Base-by-base conservation (phyloP, 2,113 vertebrate species). In the cattle (Bos taurus) region DNA sequence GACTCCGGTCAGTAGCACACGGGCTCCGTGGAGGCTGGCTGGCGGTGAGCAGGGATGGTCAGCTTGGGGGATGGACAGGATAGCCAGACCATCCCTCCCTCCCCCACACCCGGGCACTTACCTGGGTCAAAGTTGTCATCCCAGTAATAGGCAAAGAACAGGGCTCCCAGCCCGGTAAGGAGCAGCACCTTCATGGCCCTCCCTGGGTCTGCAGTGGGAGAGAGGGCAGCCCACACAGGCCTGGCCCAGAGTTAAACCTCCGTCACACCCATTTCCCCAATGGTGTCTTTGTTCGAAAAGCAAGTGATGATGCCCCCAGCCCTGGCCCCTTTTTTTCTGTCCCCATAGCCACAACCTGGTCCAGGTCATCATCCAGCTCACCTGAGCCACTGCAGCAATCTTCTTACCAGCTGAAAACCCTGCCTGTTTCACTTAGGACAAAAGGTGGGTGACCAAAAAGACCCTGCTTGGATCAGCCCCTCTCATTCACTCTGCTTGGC, bases 1-100 rank as follows among this genome's bases (percentile, higher is more conserved):
- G 97, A 99, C 99, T 50, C 99, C 99, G 0, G 99, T 99, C 98
- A 99, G 98, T 43, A 99, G 97, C 5, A 99, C 99, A 0, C 98
- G 98, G 81, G 99, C 98, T 15, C 99, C 99, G 86, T 97, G 98
- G 89, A 99, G 98, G 54, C 98, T 98, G 56, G 99, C 99, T 99
- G 97, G 62, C n/a, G 30, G 94, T 4, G 87, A 50, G 54, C 13
- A n/a, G 52, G 26, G 43, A 9, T 83, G 52, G 57, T 95, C 25
- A 74, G 60, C 54, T 46, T 46, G 0, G 4, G 7, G 46, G 0
- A 3, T 2, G 28, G 48, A 60, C 28, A n/a, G 33, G 17, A 62
- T 15, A 3, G 59, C 33, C 3, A 5, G 40, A 62, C n/a, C 5
- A 9, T 36, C 56, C 36, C 2, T 4, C 25, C 36, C 95, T 98